Evolutionary conservation across 2,113 vertebrate species (phyloP).

Genomic region (Hyla sarda): DNA sequence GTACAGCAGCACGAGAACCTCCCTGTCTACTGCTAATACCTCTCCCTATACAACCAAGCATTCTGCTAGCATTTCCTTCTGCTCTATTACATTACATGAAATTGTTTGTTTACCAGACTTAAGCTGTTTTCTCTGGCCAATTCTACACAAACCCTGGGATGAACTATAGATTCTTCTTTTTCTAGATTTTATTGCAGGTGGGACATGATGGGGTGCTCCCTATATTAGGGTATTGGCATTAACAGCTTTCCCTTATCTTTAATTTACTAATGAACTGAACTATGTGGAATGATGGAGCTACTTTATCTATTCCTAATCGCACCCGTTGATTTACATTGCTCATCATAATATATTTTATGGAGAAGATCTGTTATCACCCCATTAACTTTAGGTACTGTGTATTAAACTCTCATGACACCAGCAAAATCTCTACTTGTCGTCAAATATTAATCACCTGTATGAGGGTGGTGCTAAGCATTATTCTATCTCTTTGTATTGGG

Average conservation of each 20-base stretch:
- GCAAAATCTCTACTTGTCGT: constrained; percentile 9
- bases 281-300: neutral
- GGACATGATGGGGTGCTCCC: neutral
- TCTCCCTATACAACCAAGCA: too few species aligned
- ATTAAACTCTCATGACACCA: neutral
- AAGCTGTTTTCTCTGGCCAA: too few species aligned
- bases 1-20: too few species aligned
- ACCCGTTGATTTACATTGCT: neutral
- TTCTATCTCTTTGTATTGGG: constrained; percentile 31
- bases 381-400: constrained; percentile 14
- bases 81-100: too few species aligned
- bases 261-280: neutral
- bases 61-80: too few species aligned
- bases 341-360: neutral
- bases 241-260: neutral
- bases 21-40: too few species aligned
- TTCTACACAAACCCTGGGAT: too few species aligned
- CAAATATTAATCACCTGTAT: constrained; percentile 13
- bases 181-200: neutral
- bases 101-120: too few species aligned
- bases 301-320: neutral
- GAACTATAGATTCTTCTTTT: too few species aligned
- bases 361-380: neutral
- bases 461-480: neutral
- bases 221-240: neutral